A percentile compares a stretch with the other conserved stretches of the same genome.
Evolutionary conservation across 2,797 vertebrate species (phyloP).

Genomic region (Semaprochilodus insignis): DNA sequence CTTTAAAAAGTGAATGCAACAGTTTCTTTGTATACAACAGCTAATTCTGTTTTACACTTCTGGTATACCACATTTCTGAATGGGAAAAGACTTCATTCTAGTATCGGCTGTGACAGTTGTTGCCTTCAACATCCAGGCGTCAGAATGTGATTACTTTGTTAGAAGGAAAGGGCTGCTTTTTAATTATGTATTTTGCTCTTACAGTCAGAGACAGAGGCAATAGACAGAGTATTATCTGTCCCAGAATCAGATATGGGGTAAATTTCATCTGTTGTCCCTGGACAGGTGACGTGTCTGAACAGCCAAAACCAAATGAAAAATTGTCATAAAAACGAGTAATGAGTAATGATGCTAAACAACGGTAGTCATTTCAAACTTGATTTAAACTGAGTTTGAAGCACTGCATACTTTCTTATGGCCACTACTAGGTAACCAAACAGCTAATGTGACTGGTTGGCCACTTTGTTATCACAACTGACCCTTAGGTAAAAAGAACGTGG

Average conservation of each 20-base stretch:
- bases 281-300: neutral
- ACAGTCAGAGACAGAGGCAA: slow-evolving; percentile 8
- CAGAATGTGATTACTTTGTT: neutral
- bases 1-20: neutral
- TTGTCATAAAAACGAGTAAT: neutral
- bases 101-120: neutral
- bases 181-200: slow-evolving; percentile 9
- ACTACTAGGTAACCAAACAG: too few relatives aligned
- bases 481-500: too few relatives aligned
- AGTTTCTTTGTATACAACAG: neutral
- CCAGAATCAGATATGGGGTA: slow-evolving; percentile 7
- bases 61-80: too few relatives aligned
- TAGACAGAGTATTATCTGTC: neutral
- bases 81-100: neutral
- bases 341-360: neutral
- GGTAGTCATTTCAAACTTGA: neutral
- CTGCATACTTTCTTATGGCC: too few relatives aligned
- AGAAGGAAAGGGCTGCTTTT: neutral
- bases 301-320: neutral
- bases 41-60: neutral
- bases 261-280: slow-evolving; percentile 1
- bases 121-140: neutral
- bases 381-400: neutral
- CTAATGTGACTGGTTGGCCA: too few relatives aligned
- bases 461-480: too few relatives aligned